Percentiles rank a stretch among this genome's conserved stretches.
Conservation (phyloP, 1,140 invertebrate species). For the Achroia grisella region DNA sequence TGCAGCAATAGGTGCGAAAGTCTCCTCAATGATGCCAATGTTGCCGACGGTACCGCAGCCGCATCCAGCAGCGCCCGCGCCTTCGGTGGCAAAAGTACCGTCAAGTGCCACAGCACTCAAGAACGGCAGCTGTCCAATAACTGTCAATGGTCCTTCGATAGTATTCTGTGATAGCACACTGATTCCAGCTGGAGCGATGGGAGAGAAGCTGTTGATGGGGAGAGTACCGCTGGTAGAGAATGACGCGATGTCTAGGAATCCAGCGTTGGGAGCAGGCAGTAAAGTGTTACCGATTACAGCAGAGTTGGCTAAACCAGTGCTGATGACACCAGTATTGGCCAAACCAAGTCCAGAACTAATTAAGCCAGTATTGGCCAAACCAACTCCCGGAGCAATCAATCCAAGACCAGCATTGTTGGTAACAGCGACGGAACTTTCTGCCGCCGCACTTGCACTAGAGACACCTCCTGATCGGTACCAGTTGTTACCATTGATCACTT, state of each 20-base stretch:
- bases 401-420: not conserved
- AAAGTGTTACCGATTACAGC: conserved; percentile 1
- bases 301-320: not conserved
- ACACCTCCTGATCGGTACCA: too few species aligned
- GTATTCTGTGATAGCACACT: conserved; percentile 20
- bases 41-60: not conserved
- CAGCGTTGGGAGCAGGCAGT: conserved; percentile 5
- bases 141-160: conserved; percentile 23
- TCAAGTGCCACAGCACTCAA: conserved; percentile 31
- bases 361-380: not conserved
- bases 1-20: not conserved
- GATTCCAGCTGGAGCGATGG: conserved; percentile 20
- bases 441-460: not conserved
- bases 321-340: not conserved
- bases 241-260: not conserved
- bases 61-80: not conserved
- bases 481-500: too few species aligned
- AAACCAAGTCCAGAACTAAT: not conserved
- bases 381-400: not conserved
- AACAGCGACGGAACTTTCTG: not conserved
- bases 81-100: conserved; percentile 20
- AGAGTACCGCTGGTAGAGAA: not conserved
- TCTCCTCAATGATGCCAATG: conserved; percentile 15
- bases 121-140: conserved; percentile 34
- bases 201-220: not conserved